Evolutionary conservation across 2,888 invertebrate genomes (phyloP), one percentile per base, ranked within the genome.

Genomic region (Tuta absoluta): DNA sequence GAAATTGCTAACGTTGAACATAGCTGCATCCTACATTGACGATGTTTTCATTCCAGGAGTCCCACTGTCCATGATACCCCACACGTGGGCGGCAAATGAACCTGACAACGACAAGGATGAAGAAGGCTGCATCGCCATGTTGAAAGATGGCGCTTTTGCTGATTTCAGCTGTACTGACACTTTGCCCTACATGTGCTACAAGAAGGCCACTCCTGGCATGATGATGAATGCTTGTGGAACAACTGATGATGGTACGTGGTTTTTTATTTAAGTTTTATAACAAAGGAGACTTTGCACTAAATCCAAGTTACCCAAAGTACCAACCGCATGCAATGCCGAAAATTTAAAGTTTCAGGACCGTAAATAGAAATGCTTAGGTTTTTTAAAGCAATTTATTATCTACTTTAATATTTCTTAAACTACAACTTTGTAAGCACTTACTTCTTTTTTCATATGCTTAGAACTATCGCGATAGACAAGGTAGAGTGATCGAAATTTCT

Each of bases 51-150:
- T 63, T 61, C 10, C 65, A 77, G 77, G 78, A 51, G 67, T 76
- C 3, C 74, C 74, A 1, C 62, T 75, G 2, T 62, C 70, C 7
- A 67, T 62, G n/a, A 73, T 79, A 2, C 71, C 75, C 10, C 70
- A 74, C 28, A 64, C 14, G 0, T 80, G 78, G 80, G 71, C 71
- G 0, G 45, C 62, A 5, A 71, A 69, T 8, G 78, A 80, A 48
- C 80, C 79, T 0, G 72, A 76, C 58, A 77, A 79, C 59, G 69
- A 66, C 38, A 65, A 74, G 0, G 70, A 76, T 45, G 49, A 65
- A 12, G 78, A 78, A 53, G 67, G 65, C 23, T 78, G 76, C 37
- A 63, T 78, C 7, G 63, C 70, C 0, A 62, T 75, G 58, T 64
- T 70, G 0, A 68, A 64, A 0, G 65, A 69, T 14, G 75, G 75